These are phyloP conservation scores for Pygoscelis adeliae DNA, from an alignment of 2,113 vertebrate genomes.

Conservation along the genomic window DNA sequence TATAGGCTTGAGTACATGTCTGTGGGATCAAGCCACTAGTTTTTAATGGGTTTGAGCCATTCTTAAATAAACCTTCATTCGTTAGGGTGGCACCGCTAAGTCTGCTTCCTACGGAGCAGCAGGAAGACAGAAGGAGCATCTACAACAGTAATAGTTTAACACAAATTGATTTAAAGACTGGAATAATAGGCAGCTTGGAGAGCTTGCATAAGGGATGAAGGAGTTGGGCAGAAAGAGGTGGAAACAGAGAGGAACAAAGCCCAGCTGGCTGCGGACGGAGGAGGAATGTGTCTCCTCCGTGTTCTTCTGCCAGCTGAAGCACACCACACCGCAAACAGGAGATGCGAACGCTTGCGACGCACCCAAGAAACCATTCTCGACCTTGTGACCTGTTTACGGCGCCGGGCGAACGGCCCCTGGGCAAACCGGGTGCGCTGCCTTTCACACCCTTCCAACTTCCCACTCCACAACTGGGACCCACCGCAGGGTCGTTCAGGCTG, in stretches of 20 bases:
- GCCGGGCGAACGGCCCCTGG: background rate
- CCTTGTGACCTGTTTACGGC: background rate
- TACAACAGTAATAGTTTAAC: constrained; percentile 23
- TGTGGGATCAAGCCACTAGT: background rate
- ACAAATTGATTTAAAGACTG: constrained; percentile 37
- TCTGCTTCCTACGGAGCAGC: background rate
- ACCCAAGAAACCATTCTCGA: background rate
- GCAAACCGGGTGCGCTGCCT: fast-evolving
- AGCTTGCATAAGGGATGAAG: constrained; percentile 2
- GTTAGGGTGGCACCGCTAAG: constrained; percentile 8
- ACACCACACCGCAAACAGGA: background rate
- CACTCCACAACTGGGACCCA: background rate
- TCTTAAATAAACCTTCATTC: constrained; percentile 24
- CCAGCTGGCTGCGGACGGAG: background rate
- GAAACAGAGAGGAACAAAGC: background rate
- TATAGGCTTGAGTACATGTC: background rate
- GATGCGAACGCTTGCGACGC: background rate
- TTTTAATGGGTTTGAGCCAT: constrained; percentile 1
- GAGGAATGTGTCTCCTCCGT: background rate
- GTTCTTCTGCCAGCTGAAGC: background rate
- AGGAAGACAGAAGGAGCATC: constrained; percentile 24
- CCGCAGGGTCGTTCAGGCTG: background rate
- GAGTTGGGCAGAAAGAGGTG: background rate
- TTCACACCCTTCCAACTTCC: background rate
- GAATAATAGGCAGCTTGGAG: background rate